Percentiles rank a stretch among this genome's conserved stretches.
These are phyloP conservation scores for Caenorhabditis sp. DNA, from an alignment of 2,888 invertebrate genomes.

Conservation along the genomic window DNA sequence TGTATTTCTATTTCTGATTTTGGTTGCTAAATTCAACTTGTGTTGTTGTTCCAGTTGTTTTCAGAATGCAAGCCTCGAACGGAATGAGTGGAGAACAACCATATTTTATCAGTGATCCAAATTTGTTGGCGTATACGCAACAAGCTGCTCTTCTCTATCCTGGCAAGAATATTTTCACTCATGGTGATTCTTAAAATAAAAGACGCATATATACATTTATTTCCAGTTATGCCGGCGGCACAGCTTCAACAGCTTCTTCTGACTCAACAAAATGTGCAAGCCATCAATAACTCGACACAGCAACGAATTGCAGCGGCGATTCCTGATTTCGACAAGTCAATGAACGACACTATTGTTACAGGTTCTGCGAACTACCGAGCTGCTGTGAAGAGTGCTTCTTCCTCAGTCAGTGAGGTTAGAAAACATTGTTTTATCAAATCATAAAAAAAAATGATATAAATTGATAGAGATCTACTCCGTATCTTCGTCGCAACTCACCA, in stretches of 20 bases:
- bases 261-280: not conserved
- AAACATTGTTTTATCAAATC: too few species aligned
- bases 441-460: too few species aligned
- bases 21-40: too few species aligned
- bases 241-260: not conserved
- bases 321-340: not conserved
- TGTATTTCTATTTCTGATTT: too few species aligned
- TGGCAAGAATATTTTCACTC: not conserved
- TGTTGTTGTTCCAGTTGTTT: too few species aligned
- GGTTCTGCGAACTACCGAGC: not conserved
- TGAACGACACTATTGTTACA: not conserved
- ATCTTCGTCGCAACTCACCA: slow-evolving; percentile 23
- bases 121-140: not conserved
- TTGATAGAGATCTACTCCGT: not conserved
- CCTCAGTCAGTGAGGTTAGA: not conserved
- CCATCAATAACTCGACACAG: not conserved
- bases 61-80: not conserved
- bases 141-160: not conserved
- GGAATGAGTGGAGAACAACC: not conserved
- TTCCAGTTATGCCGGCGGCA: not conserved
- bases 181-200: not conserved
- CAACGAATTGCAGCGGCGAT: not conserved
- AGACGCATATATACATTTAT: not conserved
- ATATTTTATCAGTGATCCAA: not conserved
- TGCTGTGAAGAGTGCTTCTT: not conserved